Base-by-base conservation (phyloP, 1,140 invertebrate genomes). In the Drosophila kikkawai region DNA sequence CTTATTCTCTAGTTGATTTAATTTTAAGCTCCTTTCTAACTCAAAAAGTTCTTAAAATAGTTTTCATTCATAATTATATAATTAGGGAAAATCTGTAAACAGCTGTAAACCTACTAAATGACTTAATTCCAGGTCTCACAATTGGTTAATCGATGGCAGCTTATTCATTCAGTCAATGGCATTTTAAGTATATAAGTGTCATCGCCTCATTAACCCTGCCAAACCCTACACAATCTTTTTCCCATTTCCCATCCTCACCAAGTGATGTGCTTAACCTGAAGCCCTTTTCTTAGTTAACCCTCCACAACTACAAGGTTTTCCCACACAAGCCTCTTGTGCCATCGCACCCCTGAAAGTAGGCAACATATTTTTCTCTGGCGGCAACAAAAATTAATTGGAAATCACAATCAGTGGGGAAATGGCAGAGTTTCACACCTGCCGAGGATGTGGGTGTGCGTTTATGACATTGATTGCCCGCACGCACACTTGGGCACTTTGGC, bases 401-500 rank as follows among this genome's bases (percentile, higher is more conserved):
- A 84, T 71, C 84, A 79, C 77, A 90, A 84, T 84, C 69, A 80
- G 32, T 19, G 13, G 4, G 36, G n/a, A 44, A 44, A 22, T 61
- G 56, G 64, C 71, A 88, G 63, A 68, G 75, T 71, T 87, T 88
- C 80, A 69, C 84, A 90, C 84, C 84, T 90, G 65, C 51, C 15
- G 5, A 8, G 11, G n/a, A 56, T 60, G 64, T 45, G 32, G n/a
- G 67, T 59, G 55, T 69, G 64, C 80, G 69, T 88, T 90, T 88
- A 90, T 87, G 84, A 88, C 85, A 90, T 90, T 90, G 85, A 88
- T 84, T 90, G 69, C 81, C 80, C 58, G 69, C 84, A 87, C 84
- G 80, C 77, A 90, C 79, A 80, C 55, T 59, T 17, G 57, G 39
- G 48, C 45, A 32, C 47, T 26, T 48, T 15, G 22, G 45, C 13